A percentile compares a stretch with the other conserved stretches of the same genome.
Conservation (phyloP, 2,888 invertebrate species). For the Physocephala rufipes region DNA sequence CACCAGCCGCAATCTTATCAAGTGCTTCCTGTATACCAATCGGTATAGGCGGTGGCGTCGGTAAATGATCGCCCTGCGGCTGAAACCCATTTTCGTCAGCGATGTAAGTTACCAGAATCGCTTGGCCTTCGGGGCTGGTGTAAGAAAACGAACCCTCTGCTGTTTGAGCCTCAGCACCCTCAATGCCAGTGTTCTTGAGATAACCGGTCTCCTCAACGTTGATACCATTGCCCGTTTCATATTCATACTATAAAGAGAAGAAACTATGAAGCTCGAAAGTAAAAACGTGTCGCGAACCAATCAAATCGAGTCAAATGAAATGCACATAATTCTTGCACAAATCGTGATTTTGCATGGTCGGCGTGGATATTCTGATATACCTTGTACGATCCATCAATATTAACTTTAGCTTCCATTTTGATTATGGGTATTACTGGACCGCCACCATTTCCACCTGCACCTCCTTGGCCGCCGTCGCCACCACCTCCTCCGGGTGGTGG, state of each 20-base stretch:
- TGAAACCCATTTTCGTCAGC: conserved; percentile 78
- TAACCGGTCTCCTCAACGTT: conserved; percentile 76
- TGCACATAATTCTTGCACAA: background rate
- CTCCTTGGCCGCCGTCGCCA: conserved; percentile 44
- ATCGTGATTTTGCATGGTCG: no score
- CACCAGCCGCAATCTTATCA: conserved; percentile 59
- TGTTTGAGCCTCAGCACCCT: conserved; percentile 73
- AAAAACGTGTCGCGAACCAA: background rate
- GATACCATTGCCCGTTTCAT: conserved; percentile 80
- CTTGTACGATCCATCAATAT: conserved; percentile 62
- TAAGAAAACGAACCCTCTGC: conserved; percentile 77
- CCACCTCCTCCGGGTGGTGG: conserved; percentile 39
- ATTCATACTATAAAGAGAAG: conserved; percentile 69
- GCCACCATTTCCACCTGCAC: conserved; percentile 37
- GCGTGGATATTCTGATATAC: conserved; percentile 44
- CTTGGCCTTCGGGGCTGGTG: conserved; percentile 78
- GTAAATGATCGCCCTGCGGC: conserved; percentile 76
- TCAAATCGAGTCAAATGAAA: background rate
- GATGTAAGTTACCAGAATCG: conserved; percentile 72
- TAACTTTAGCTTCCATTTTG: conserved; percentile 60
- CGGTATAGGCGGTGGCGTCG: conserved; percentile 84
- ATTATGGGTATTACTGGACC: conserved; percentile 60
- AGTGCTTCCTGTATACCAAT: conserved; percentile 72
- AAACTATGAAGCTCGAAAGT: background rate
- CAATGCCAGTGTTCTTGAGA: conserved; percentile 74